Evolutionary conservation across 2,113 vertebrate species (phyloP), one percentile per base, ranked within the genome.

Genomic region (Trogon surrucura): DNA sequence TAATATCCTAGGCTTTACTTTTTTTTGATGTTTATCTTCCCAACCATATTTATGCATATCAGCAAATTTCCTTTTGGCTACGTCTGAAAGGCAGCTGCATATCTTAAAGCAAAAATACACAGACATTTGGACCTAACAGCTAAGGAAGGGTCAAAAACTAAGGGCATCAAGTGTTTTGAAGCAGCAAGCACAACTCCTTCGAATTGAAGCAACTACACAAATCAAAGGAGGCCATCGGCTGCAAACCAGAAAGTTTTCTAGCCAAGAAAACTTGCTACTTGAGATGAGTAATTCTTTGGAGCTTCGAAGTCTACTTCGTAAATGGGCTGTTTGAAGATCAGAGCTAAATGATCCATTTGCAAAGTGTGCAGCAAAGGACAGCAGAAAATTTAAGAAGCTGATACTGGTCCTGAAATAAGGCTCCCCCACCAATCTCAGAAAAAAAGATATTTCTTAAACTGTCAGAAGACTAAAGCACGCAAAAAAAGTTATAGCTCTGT

Each of bases 51-150:
- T 98, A 97, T 95, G 93, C 34, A 51, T 89, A 96, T 95, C 95
- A 97, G 93, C 89, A 97, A 96, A 96, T 97, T 97, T 98, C 97
- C 95, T 95, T 88, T 95, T 96, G 94, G 92, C 92, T 96, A 93
- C 81, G 88, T 96, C 80, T 96, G 93, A 97, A 97, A 96, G 73
- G 69, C 96, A 97, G 95, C 91, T 96, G 91, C 86, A 91, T 83
- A 92, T 95, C 75, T 96, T 88, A 80, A 74, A 61, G 89, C 53
- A 94, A 96, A 89, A 91, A 88, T 71, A 89, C 73, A 89, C 60
- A 80, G 74, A 97, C 91, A 61, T 93, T 88, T 74, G 90, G 93
- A 94, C 82, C 71, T 69, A 72, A 85, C 77, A 90, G 78, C 72
- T 95, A 87, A 73, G 51, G 44, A 79, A 88, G 4, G 13, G 69